phyloP scores from a whole-genome alignment of 2,113 vertebrate genomes.

The Carassius gibelio region DNA sequence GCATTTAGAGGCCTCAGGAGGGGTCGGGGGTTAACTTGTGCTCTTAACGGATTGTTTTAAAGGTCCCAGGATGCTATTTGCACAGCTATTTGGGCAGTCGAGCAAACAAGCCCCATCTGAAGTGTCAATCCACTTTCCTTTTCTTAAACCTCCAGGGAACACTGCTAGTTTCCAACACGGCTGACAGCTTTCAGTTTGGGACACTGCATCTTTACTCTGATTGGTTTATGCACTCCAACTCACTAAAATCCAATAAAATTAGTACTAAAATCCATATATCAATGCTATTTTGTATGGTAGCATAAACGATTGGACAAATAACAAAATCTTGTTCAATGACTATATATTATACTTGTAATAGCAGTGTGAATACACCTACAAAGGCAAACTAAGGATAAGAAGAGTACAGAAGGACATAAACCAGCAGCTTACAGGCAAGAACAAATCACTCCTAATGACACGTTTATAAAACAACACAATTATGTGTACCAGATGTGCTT shows the following conservation, averaged over 20 bases:
- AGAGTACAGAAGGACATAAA: slow-evolving; percentile 23
- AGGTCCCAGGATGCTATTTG: slow-evolving; percentile 45
- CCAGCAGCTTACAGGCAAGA: background rate
- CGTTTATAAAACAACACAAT: slow-evolving; percentile 8
- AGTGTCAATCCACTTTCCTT: slow-evolving; percentile 42
- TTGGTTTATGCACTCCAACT: background rate
- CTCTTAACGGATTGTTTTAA: slow-evolving; percentile 41
- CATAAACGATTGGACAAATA: background rate
- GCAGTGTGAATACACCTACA: background rate
- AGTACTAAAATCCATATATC: background rate
- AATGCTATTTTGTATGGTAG: background rate
- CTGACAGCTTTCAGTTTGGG: slow-evolving; percentile 9
- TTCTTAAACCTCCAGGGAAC: slow-evolving; percentile 20
- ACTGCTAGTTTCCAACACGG: slow-evolving; percentile 21
- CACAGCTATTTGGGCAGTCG: slow-evolving; percentile 31
- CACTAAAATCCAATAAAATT: background rate
- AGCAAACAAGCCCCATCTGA: slow-evolving; percentile 43
- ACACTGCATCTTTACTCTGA: slow-evolving; percentile 32
- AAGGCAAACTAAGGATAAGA: background rate
- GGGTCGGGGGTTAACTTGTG: slow-evolving; percentile 41
- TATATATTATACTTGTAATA: background rate
- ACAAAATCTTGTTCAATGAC: background rate
- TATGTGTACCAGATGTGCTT: background rate
- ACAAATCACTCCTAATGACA: slow-evolving; percentile 9
- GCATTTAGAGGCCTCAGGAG: slow-evolving; percentile 25